These are phyloP conservation scores for Cricetomys ansorgei DNA, from an alignment of 2,113 vertebrate genomes.

Conservation along the genomic window DNA sequence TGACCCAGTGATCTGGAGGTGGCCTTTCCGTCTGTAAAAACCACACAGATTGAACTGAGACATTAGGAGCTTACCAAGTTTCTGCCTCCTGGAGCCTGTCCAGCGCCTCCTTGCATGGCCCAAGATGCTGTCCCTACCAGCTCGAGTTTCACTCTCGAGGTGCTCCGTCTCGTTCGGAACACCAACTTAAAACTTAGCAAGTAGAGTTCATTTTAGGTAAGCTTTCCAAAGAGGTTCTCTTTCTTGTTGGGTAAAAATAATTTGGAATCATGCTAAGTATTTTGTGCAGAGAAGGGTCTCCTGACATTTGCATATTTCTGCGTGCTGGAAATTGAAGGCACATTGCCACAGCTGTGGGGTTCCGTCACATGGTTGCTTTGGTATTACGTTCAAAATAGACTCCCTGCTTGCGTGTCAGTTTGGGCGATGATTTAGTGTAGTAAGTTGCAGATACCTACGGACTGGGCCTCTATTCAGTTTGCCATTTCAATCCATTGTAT, in stretches of 20 bases:
- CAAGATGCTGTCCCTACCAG: slow-evolving; percentile 59
- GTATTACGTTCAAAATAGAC: neutral
- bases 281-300: slow-evolving; percentile 23
- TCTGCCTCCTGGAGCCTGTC: slow-evolving; percentile 65
- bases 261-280: neutral
- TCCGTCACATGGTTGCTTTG: neutral
- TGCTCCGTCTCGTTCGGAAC: slow-evolving; percentile 47
- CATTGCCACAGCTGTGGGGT: neutral
- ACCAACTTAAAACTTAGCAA: slow-evolving; percentile 72
- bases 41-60: slow-evolving; percentile 64
- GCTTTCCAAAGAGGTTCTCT: slow-evolving; percentile 29
- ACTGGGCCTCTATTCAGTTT: neutral
- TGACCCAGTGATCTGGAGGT: slow-evolving; percentile 39
- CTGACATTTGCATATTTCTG: neutral
- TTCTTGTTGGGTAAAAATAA: neutral
- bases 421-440: neutral
- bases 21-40: slow-evolving; percentile 62
- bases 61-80: slow-evolving; percentile 77
- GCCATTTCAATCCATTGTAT: neutral
- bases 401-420: neutral
- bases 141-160: slow-evolving; percentile 72
- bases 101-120: slow-evolving; percentile 60
- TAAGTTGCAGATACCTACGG: neutral
- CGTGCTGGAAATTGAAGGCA: neutral
- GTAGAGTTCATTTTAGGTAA: slow-evolving; percentile 38